phyloP scores from a whole-genome alignment of 2,113 vertebrate species.

The Ancistrus triradiatus region DNA sequence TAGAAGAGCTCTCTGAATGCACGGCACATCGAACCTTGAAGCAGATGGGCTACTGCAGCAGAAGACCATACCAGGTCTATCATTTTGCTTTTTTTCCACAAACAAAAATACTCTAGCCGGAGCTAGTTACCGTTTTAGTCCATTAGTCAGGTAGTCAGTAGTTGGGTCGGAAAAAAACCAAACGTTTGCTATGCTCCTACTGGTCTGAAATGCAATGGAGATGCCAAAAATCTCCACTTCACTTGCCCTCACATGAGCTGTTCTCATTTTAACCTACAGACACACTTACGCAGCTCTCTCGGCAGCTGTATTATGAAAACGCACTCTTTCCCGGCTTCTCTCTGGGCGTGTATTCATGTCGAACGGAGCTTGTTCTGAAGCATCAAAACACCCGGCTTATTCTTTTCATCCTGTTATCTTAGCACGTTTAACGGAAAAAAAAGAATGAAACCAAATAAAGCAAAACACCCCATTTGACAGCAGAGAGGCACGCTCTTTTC shows the following conservation, averaged over 20 bases:
- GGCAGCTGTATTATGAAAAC: neutral
- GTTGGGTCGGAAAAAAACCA: no score
- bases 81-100: no score
- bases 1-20: no score
- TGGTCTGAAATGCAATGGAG: no score
- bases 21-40: no score
- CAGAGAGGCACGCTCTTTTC: neutral
- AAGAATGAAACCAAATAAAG: neutral
- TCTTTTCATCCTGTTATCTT: neutral
- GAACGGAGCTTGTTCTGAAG: neutral
- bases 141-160: no score
- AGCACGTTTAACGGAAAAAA: neutral
- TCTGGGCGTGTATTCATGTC: neutral
- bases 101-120: no score
- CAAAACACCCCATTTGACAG: neutral
- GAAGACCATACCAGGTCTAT: no score
- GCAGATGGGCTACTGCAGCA: no score
- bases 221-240: no score
- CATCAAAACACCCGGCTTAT: neutral
- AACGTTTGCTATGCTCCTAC: no score
- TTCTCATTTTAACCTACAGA: constrained; percentile 20
- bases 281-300: constrained; percentile 19
- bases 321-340: neutral
- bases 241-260: constrained; percentile 31
- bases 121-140: no score